Evolutionary conservation across 2,888 invertebrate species (phyloP).

Genomic region (Hoplodrina ambigua): DNA sequence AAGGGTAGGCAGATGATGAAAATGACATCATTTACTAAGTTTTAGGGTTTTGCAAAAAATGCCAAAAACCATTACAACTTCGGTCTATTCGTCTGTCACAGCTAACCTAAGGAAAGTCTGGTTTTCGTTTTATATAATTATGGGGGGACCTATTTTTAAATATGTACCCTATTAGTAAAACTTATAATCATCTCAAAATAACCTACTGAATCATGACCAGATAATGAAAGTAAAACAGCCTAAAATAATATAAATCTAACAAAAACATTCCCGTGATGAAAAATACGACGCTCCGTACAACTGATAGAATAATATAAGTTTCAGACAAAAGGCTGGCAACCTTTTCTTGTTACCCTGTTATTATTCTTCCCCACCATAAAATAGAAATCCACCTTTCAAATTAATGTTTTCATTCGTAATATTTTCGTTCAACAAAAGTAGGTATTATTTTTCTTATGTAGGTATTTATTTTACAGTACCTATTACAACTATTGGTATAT

Average conservation of each 20-base stretch:
- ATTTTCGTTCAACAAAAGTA: constrained; percentile 1
- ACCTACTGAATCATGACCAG: neutral
- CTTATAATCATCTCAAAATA: neutral
- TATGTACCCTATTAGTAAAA: no score
- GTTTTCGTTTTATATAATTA: no score
- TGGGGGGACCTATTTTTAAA: no score
- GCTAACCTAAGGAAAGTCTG: no score
- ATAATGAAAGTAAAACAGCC: neutral
- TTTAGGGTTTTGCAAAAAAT: neutral
- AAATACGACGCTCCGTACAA: constrained; percentile 24
- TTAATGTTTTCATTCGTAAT: constrained; percentile 31
- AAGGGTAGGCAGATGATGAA: no score
- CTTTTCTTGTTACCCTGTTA: constrained; percentile 23
- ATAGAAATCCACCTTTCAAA: constrained; percentile 37
- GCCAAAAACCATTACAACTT: no score
- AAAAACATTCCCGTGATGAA: constrained; percentile 27
- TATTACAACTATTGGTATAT: constrained; percentile 1
- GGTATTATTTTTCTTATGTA: neutral
- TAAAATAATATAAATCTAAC: constrained; percentile 6
- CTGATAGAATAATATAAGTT: constrained; percentile 41
- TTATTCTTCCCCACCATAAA: constrained; percentile 33
- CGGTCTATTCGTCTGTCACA: no score
- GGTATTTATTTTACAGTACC: neutral
- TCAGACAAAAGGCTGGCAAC: constrained; percentile 23
- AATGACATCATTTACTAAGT: no score